Evolutionary conservation across 2,888 invertebrate species (phyloP), one percentile per base, ranked within the genome.

Genomic region (Bugulina stolonifera): DNA sequence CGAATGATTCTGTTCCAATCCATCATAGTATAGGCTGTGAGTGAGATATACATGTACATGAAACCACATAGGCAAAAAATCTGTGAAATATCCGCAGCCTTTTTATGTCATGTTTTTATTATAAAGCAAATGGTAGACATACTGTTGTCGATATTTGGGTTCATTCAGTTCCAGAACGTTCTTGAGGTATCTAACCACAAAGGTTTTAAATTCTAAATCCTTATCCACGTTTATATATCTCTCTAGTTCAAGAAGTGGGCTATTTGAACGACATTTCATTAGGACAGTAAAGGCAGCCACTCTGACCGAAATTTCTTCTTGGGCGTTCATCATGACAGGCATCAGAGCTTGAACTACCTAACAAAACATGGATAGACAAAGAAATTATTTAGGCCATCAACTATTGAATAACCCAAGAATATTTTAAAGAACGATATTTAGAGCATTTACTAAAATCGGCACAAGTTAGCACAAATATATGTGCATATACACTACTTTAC

Each of bases 301-400:
- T 64, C 64, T 64, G 25, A 64, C 25, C n/a, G 22, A 22, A 10
- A 32, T 25, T 10, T 64, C 64, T 14, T 22, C 64, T 29, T 64
- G 2, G 2, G 5, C 10, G 14, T 64, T 22, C 14, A 64, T 22
- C 64, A 64, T 32, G 32, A 64, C 32, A 14, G 64, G 64, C 34
- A 34, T 64, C 5, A 64, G 64, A 34, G 64, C 32, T n/a, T 64
- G 64, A 32, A 64, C 2, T 29, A 64, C 32, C 64, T 64, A n/a
- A 25, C 3, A 27, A 25, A 32, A 64, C 34, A 34, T 29, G 18
- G 5, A 64, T 10, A 43, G 18, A 18, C 18, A 43, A 43, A 18
- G 5, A 18, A 43, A 43, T 18, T n/a, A n/a, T n/a, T n/a, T n/a
- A n/a, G n/a, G n/a, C n/a, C n/a, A n/a, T n/a, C n/a, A n/a, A 43